Evolutionary conservation across 2,797 vertebrate species (phyloP).

Genomic region (Coccyzus lansbergi): DNA sequence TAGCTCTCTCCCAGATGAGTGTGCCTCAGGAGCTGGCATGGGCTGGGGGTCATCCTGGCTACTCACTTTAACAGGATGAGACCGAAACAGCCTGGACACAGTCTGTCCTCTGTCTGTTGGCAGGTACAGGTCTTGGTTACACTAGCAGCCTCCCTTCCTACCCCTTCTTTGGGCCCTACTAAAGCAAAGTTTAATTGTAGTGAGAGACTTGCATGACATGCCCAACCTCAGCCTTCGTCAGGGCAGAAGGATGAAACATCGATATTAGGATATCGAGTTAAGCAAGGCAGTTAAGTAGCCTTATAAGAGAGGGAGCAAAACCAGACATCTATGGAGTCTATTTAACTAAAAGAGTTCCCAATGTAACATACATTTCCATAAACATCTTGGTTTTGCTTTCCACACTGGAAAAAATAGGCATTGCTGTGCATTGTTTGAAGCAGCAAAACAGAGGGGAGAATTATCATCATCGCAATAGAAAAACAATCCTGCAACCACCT

Average conservation of each 20-base stretch:
- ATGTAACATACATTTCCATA: neutral
- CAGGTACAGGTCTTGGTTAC: neutral
- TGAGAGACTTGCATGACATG: rapidly evolving
- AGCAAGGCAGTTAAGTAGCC: neutral
- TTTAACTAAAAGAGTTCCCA: neutral
- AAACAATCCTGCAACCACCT: neutral
- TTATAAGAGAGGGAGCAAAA: neutral
- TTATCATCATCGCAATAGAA: neutral
- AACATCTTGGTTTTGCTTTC: neutral
- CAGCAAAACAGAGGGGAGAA: neutral
- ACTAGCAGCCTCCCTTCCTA: neutral
- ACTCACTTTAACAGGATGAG: neutral
- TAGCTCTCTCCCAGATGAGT: neutral
- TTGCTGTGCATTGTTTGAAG: neutral
- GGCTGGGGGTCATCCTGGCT: neutral
- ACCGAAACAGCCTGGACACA: neutral
- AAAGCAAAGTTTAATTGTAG: neutral
- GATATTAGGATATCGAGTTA: neutral
- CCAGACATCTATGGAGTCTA: neutral
- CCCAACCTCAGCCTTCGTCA: neutral
- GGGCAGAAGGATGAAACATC: neutral
- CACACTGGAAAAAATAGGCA: neutral
- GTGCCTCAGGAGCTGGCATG: neutral
- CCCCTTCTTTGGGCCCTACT: neutral
- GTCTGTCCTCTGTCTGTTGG: neutral